A percentile compares a stretch with the other conserved stretches of the same genome.
phyloP scores from a whole-genome alignment of 1,140 invertebrate genomes.

The Stegodyphus dumicola region DNA sequence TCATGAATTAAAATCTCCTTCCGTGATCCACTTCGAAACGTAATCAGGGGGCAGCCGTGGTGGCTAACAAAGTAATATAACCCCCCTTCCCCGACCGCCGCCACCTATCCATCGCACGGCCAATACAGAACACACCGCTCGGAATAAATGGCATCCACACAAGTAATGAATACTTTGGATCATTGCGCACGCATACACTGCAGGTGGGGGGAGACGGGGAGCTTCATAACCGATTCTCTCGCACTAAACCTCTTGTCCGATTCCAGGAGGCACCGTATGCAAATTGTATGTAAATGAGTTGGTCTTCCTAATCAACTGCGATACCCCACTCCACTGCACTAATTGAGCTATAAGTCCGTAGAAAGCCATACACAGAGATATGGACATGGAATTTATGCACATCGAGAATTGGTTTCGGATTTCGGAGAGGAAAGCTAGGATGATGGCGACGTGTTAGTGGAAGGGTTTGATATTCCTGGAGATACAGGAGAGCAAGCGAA shows the following conservation, averaged over 20 bases:
- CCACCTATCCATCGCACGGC: too few relatives aligned
- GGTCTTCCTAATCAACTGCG: neutral
- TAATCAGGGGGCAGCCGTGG: too few relatives aligned
- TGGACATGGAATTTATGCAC: neutral
- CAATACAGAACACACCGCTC: neutral
- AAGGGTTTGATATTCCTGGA: too few relatives aligned
- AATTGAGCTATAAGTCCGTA: constrained; percentile 23
- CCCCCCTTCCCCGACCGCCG: too few relatives aligned
- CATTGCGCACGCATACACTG: constrained; percentile 5
- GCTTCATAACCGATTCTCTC: neutral
- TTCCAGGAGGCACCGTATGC: neutral
- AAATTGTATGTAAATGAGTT: constrained; percentile 26
- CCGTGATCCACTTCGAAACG: too few relatives aligned
- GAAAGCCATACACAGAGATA: neutral
- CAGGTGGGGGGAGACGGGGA: neutral
- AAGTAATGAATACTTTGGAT: constrained; percentile 20
- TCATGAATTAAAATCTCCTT: too few relatives aligned
- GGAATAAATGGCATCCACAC: neutral
- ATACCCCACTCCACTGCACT: neutral
- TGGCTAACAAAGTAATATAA: too few relatives aligned
- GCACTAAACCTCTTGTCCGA: too few relatives aligned
- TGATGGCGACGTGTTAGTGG: too few relatives aligned
- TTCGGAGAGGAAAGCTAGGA: too few relatives aligned
- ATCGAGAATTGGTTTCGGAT: neutral
- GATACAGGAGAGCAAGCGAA: too few relatives aligned